These are phyloP conservation scores for Zosterops pallidus DNA, from an alignment of 2,113 vertebrate species.

Conservation along the genomic window DNA sequence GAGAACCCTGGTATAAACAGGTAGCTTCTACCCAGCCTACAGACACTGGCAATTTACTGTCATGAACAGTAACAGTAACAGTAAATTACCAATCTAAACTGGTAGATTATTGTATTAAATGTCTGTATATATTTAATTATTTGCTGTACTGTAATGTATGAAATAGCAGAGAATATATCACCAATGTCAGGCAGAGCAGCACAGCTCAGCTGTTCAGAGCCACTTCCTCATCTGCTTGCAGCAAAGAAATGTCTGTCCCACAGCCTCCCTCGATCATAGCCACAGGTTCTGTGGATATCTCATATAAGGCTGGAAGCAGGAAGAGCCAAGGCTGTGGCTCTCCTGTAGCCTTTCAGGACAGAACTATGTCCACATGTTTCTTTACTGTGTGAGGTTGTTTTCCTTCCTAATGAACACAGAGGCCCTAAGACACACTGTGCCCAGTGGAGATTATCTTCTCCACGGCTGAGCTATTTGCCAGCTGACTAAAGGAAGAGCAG, in stretches of 20 bases:
- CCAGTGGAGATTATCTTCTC: background rate
- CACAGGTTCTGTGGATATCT: rapidly evolving
- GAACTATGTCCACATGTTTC: background rate
- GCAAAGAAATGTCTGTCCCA: background rate
- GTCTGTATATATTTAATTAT: background rate
- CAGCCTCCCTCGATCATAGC: background rate
- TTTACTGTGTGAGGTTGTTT: background rate
- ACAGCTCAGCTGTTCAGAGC: background rate
- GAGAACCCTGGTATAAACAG: background rate
- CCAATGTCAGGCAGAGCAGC: background rate
- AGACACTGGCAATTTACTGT: background rate
- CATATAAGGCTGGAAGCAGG: background rate
- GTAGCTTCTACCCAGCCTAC: background rate
- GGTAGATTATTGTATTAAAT: background rate
- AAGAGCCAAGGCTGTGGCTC: background rate
- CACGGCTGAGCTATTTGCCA: background rate
- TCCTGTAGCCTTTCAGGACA: background rate
- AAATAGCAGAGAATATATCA: background rate
- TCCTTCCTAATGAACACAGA: background rate
- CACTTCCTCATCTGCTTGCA: background rate
- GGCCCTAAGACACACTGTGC: background rate
- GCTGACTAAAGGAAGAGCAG: background rate
- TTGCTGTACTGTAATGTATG: background rate
- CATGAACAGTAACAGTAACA: background rate
- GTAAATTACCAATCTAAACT: background rate